Conservation (phyloP, 2,797 vertebrate genomes). For the Poeciliopsis turneri region DNA sequence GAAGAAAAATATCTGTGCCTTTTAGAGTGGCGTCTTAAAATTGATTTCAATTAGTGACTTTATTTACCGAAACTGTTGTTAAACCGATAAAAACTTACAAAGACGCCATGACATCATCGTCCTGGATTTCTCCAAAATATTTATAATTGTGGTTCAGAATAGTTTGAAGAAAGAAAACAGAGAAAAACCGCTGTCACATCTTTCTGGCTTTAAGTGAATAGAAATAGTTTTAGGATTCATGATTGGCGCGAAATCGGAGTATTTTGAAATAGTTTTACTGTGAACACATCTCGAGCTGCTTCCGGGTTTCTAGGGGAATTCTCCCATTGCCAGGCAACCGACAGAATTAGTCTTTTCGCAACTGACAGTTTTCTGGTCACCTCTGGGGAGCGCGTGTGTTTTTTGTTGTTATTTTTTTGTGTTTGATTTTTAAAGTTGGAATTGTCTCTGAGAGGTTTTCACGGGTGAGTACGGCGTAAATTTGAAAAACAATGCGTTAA, state of each 20-base stretch:
- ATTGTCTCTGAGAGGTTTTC: background rate
- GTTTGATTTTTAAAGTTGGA: background rate
- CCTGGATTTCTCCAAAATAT: background rate
- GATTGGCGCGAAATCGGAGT: background rate
- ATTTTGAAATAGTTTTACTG: background rate
- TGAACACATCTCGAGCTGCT: background rate
- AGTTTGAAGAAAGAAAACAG: background rate
- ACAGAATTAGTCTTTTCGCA: background rate
- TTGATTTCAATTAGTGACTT: no score
- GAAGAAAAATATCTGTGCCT: no score
- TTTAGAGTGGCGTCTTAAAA: no score
- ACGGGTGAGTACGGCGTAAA: background rate
- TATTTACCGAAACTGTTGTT: background rate
- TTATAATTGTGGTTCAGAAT: no score
- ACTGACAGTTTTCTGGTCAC: background rate
- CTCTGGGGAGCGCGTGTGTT: background rate
- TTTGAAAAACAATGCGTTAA: background rate
- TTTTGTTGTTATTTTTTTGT: background rate
- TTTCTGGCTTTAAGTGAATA: background rate
- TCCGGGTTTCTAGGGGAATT: no score
- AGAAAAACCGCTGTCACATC: background rate
- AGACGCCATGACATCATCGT: background rate
- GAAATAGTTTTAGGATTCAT: background rate
- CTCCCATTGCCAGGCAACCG: conserved; percentile 24
- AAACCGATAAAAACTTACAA: background rate